Percentiles rank a stretch among this genome's conserved stretches.
These are phyloP conservation scores for Drosophila cracens DNA, from an alignment of 2,888 invertebrate genomes.

Conservation along the genomic window DNA sequence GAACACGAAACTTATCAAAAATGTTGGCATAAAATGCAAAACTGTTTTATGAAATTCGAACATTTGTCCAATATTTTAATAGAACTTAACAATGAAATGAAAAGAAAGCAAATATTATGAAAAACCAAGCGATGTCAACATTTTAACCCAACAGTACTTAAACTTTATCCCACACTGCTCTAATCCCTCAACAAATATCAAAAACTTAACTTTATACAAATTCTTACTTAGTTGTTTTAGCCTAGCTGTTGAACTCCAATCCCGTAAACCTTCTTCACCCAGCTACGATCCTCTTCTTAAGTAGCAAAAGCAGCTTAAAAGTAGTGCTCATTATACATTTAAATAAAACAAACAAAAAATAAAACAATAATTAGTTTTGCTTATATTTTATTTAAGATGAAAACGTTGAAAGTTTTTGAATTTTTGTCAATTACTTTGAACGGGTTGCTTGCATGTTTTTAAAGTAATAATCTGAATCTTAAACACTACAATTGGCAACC, in stretches of 20 bases:
- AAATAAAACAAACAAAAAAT: conserved; percentile 23
- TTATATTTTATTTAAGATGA: conserved; percentile 58
- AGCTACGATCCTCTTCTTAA: conserved; percentile 26
- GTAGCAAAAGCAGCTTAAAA: conserved; percentile 51
- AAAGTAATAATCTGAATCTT: conserved; percentile 27
- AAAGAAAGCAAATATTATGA: conserved; percentile 36
- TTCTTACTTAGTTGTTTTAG: conserved; percentile 43
- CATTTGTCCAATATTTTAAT: conserved; percentile 57
- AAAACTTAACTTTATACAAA: conserved; percentile 30
- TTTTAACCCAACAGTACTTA: conserved; percentile 80
- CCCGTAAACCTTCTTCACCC: conserved; percentile 5
- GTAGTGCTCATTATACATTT: conserved; percentile 68
- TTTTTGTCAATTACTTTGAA: conserved; percentile 18
- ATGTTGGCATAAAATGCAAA: conserved; percentile 84
- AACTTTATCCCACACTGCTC: conserved; percentile 40
- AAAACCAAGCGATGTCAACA: conserved; percentile 85
- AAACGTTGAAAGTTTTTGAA: conserved; percentile 35
- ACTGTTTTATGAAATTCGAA: conserved; percentile 62
- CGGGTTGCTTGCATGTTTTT: conserved; percentile 55
- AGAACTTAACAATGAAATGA: conserved; percentile 39
- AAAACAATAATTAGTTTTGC: conserved; percentile 60
- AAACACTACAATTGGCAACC: conserved; percentile 40
- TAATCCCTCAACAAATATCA: conserved; percentile 26
- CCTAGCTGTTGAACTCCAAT: conserved; percentile 29
- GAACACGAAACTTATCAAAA: conserved; percentile 50